Conservation (phyloP, 2,888 invertebrate genomes). For the Sericinus montela region DNA sequence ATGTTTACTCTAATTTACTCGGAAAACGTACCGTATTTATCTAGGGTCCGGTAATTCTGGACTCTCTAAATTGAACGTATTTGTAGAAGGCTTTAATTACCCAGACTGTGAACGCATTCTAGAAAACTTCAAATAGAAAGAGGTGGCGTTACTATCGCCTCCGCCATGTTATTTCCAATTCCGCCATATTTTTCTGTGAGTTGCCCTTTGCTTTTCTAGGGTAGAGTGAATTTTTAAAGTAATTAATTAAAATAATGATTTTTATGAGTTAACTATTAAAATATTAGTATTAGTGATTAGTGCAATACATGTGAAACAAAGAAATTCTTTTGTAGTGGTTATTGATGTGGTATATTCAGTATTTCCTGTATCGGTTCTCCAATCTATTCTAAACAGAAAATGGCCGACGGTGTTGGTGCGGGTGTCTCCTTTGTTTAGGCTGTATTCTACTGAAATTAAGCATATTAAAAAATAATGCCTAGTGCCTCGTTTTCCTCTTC, state of each 20-base stretch:
- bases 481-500: slow-evolving; percentile 96
- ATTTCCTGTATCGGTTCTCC: slow-evolving; percentile 70
- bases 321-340: slow-evolving; percentile 37
- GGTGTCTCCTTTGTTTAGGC: slow-evolving; percentile 91
- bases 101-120: slow-evolving; percentile 21
- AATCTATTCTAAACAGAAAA: slow-evolving; percentile 85
- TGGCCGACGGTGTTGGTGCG: slow-evolving; percentile 89
- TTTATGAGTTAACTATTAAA: slow-evolving; percentile 58
- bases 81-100: too few relatives aligned
- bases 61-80: too few relatives aligned
- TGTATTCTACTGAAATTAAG: slow-evolving; percentile 77
- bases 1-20: too few relatives aligned
- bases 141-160: slow-evolving; percentile 50
- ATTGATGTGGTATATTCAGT: slow-evolving; percentile 57
- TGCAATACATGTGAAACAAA: slow-evolving; percentile 47
- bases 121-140: slow-evolving; percentile 24
- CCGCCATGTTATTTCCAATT: slow-evolving; percentile 64
- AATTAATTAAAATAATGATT: slow-evolving; percentile 64
- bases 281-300: slow-evolving; percentile 61
- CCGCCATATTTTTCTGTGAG: slow-evolving; percentile 76
- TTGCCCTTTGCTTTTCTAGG: slow-evolving; percentile 65
- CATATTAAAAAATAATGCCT: slow-evolving; percentile 87
- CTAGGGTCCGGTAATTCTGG: too few relatives aligned
- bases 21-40: too few relatives aligned
- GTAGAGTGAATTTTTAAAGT: slow-evolving; percentile 59